A percentile compares a stretch with the other conserved stretches of the same genome.
Conservation (phyloP, 2,888 invertebrate species). For the Xylocampa areola region DNA sequence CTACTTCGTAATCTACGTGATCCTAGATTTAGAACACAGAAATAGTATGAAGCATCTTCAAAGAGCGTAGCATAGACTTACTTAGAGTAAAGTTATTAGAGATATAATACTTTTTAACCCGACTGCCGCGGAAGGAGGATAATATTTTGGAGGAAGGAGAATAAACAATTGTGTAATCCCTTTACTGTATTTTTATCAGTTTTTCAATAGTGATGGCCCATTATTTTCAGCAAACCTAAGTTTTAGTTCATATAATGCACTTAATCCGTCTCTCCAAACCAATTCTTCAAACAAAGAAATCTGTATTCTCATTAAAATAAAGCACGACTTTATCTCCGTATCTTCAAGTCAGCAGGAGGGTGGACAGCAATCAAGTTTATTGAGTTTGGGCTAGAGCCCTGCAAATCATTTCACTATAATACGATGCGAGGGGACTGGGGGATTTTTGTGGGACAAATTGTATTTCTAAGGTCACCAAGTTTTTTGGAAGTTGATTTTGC, state of each 20-base stretch:
- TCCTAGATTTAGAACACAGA: background rate
- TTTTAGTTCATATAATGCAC: too few relatives aligned
- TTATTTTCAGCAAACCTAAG: too few relatives aligned
- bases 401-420: slow-evolving; percentile 71
- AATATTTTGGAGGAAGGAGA: too few relatives aligned
- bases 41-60: background rate
- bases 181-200: too few relatives aligned
- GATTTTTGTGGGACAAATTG: slow-evolving; percentile 39
- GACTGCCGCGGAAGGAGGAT: too few relatives aligned
- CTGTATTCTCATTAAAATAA: slow-evolving; percentile 47
- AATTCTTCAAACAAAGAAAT: slow-evolving; percentile 32
- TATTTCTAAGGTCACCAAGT: slow-evolving; percentile 44
- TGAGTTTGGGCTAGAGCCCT: slow-evolving; percentile 63
- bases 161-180: too few relatives aligned
- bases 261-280: too few relatives aligned
- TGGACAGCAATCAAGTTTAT: slow-evolving; percentile 67
- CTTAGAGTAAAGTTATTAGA: too few relatives aligned
- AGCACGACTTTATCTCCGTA: slow-evolving; percentile 19
- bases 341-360: slow-evolving; percentile 58
- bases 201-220: too few relatives aligned
- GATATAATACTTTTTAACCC: too few relatives aligned
- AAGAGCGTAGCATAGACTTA: background rate
- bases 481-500: slow-evolving; percentile 24
- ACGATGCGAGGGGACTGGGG: slow-evolving; percentile 40
- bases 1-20: too few relatives aligned